These are phyloP conservation scores for Macropis europaea DNA, from an alignment of 2,888 invertebrate species.

Conservation along the genomic window DNA sequence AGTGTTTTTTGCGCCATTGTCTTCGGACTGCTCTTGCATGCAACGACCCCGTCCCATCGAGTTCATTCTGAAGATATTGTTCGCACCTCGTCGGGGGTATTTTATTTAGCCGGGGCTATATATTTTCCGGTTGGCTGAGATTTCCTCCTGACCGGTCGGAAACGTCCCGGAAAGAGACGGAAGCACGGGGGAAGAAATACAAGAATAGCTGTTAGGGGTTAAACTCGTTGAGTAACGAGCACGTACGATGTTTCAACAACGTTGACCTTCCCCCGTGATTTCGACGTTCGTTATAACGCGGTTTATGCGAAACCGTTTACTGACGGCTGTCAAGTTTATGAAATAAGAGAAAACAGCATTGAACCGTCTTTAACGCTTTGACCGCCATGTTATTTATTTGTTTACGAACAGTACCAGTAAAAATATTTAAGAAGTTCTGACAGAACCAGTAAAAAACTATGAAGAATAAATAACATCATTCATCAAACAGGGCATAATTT, in stretches of 20 bases:
- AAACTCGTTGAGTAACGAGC: slow-evolving; percentile 33
- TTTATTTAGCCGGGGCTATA: slow-evolving; percentile 52
- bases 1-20: slow-evolving; percentile 24
- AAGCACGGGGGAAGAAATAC: slow-evolving; percentile 11
- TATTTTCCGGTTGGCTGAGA: slow-evolving; percentile 50
- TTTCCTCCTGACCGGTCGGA: slow-evolving; percentile 41
- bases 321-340: background rate
- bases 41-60: slow-evolving; percentile 12
- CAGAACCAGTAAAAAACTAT: too few relatives aligned
- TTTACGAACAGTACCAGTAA: too few relatives aligned
- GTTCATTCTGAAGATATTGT: slow-evolving; percentile 40
- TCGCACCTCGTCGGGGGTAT: slow-evolving; percentile 41
- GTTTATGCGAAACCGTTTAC: slow-evolving; percentile 5
- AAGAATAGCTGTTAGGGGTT: slow-evolving; percentile 23
- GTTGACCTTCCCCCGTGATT: slow-evolving; percentile 11
- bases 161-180: slow-evolving; percentile 25
- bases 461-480: too few relatives aligned
- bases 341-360: background rate
- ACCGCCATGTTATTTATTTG: too few relatives aligned
- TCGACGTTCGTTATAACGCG: slow-evolving; percentile 1
- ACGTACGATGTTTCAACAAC: background rate
- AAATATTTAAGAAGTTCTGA: too few relatives aligned
- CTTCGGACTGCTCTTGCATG: slow-evolving; percentile 19
- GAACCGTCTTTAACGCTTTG: background rate
- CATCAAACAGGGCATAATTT: too few relatives aligned